Evolutionary conservation across 2,113 vertebrate species (phyloP).

Genomic region (Gobio gobio): DNA sequence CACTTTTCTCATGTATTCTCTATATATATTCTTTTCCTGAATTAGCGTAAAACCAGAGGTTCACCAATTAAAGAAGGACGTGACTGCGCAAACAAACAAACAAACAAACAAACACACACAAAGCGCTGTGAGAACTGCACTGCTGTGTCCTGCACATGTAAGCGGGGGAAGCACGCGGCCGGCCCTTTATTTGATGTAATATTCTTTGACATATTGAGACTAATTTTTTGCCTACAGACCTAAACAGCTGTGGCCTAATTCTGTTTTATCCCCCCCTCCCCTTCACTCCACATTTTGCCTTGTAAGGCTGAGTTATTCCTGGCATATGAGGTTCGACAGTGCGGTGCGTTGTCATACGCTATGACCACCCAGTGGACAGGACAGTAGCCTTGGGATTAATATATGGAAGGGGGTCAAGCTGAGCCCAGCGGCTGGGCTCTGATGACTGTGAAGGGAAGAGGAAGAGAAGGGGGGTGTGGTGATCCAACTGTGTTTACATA

Average conservation of each 20-base stretch:
- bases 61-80: constrained; percentile 50
- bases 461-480: constrained; percentile 11
- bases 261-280: constrained; percentile 70
- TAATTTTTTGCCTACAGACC: constrained; percentile 87
- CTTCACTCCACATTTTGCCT: constrained; percentile 82
- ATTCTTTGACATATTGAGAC: constrained; percentile 87
- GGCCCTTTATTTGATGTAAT: constrained; percentile 82
- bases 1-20: constrained; percentile 61
- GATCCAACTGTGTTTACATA: constrained; percentile 49
- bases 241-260: constrained; percentile 90
- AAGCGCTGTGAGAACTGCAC: constrained; percentile 44
- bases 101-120: constrained; percentile 13
- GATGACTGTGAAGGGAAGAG: constrained; percentile 42
- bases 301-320: constrained; percentile 81
- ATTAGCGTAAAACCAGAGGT: constrained; percentile 63
- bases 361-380: constrained; percentile 56
- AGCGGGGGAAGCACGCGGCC: constrained; percentile 62
- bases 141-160: constrained; percentile 50
- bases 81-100: constrained; percentile 51
- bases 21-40: constrained; percentile 56
- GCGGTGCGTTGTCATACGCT: constrained; percentile 77
- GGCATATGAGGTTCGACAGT: constrained; percentile 72
- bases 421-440: constrained; percentile 47
- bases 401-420: constrained; percentile 58
- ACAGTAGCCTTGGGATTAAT: constrained; percentile 50